phyloP scores from a whole-genome alignment of 2,113 vertebrate species.

The Elachura formosa region DNA sequence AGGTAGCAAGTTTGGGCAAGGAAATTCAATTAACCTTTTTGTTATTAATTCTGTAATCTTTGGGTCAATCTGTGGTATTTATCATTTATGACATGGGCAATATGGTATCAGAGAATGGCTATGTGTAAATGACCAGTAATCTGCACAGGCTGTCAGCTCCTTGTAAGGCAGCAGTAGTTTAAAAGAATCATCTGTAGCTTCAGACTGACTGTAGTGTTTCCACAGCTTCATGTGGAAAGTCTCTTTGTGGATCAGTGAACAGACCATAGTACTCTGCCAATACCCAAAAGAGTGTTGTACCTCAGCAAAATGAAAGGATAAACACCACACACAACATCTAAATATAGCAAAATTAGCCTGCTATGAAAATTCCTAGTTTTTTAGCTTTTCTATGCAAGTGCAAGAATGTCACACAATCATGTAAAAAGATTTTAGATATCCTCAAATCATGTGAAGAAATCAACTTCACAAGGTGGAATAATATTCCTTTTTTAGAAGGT shows the following conservation, averaged over 20 bases:
- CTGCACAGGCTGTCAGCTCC: background rate
- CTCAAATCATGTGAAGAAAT: background rate
- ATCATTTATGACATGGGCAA: background rate
- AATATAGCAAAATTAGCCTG: background rate
- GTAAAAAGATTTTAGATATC: background rate
- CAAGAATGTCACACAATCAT: background rate
- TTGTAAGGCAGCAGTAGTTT: background rate
- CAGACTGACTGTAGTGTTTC: background rate
- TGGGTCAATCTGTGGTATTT: background rate
- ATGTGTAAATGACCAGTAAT: background rate
- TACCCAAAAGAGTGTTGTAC: background rate
- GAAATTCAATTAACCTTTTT: background rate
- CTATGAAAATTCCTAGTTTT: background rate
- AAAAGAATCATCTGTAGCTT: background rate
- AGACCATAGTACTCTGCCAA: background rate
- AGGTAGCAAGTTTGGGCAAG: background rate
- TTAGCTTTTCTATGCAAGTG: background rate
- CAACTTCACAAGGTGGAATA: background rate
- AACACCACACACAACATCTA: background rate
- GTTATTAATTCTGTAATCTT: background rate
- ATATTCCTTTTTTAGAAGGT: background rate
- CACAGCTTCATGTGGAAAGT: background rate
- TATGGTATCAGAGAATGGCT: background rate
- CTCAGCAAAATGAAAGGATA: background rate
- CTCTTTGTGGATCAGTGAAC: background rate